Evolutionary conservation across 2,888 invertebrate species (phyloP), one percentile per base, ranked within the genome.

Genomic region (Cremastinae sp.): DNA sequence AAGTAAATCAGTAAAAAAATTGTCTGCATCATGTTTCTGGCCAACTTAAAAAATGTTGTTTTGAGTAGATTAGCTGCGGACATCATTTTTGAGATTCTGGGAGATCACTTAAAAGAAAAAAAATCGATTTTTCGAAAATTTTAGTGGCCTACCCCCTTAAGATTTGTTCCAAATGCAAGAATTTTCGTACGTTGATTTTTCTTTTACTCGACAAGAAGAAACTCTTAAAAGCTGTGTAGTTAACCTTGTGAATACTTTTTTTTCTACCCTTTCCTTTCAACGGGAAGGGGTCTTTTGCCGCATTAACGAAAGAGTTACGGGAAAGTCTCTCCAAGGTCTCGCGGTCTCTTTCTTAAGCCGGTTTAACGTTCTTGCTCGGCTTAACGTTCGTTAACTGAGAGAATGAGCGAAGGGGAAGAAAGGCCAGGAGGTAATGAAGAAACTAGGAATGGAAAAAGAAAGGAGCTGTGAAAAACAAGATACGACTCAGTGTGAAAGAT

Each of bases 261-360:
- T 78, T 74, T 72, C 69, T 45, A 5, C 62, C 4, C 22, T 47
- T 43, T 64, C 61, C 22, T 47, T 70, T 59, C 34, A 43, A 43
- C 45, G 54, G 69, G 22, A 54, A 45, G 54, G 47, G 64, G 69
- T 74, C 70, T 78, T 68, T 73, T 70, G 51, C 62, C 74, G 84
- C 84, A 85, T 85, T 86, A 86, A 81, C 83, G 81, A 83, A 82
- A 80, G 84, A 85, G 84, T 85, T 86, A 83, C 79, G 82, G 36
- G 70, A 78, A 82, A 85, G 79, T 80, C 77, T 78, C 74, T 53
- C 38, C 62, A 45, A 41, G 41, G 61, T 58, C 51, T 65, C 56
- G 78, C 68, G 78, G 76, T 79, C 79, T 75, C 74, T 79, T 78
- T 78, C 79, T 80, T 82, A 80, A 78, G 81, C 80, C 76, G 79